These are phyloP conservation scores for Nasonia giraulti DNA, from an alignment of 1,140 invertebrate genomes.

Conservation along the genomic window DNA sequence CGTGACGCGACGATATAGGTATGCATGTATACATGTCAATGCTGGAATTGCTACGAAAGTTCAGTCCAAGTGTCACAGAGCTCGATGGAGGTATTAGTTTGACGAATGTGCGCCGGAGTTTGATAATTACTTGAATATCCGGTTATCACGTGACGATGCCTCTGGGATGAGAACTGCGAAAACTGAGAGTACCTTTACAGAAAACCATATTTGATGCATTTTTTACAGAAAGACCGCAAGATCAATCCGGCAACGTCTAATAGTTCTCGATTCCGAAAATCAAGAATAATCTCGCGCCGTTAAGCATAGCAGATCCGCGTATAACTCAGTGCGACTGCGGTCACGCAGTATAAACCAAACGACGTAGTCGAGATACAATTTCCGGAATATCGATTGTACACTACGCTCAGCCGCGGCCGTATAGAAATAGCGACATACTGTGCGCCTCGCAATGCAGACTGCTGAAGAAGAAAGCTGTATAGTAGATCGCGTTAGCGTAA, in stretches of 20 bases:
- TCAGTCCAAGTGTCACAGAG: no score
- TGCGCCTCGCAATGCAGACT: background rate
- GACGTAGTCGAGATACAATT: background rate
- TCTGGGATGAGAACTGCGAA: no score
- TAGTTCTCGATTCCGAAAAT: background rate
- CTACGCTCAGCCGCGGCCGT: background rate
- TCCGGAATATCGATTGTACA: slow-evolving; percentile 32
- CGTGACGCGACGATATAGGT: no score
- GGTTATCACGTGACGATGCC: no score
- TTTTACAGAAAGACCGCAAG: no score
- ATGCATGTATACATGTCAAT: background rate
- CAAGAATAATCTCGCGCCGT: background rate
- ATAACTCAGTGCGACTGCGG: background rate
- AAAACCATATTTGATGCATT: no score
- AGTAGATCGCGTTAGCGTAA: background rate
- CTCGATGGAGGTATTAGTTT: background rate
- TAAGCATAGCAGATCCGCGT: background rate
- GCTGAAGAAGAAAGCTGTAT: background rate
- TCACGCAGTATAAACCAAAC: background rate
- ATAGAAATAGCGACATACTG: background rate
- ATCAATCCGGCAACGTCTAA: no score
- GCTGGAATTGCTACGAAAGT: background rate
- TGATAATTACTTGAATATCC: no score
- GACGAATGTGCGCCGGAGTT: no score
- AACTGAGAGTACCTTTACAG: no score